Conservation (phyloP, 2,797 vertebrate genomes). For the Enteromius fasciolatus region DNA sequence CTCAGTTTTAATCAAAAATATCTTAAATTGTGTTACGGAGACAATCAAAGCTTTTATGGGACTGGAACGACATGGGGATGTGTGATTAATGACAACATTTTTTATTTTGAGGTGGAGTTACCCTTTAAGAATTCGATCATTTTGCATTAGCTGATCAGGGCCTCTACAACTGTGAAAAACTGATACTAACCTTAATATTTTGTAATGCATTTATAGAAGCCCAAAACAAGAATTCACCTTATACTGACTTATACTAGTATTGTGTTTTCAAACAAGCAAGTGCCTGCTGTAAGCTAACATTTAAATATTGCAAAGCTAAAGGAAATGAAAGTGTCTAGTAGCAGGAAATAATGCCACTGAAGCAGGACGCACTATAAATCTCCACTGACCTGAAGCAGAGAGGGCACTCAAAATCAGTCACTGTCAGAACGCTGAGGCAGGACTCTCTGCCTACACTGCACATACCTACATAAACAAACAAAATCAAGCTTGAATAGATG, state of each 20-base stretch:
- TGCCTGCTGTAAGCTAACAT: not conserved
- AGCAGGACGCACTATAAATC: not conserved
- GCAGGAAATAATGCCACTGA: not conserved
- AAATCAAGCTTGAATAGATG: not conserved
- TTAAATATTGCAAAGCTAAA: not conserved
- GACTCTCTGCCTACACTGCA: slow-evolving; percentile 58
- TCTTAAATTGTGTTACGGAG: too few relatives aligned
- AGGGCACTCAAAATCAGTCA: slow-evolving; percentile 89
- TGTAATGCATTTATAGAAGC: not conserved
- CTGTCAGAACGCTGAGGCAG: slow-evolving; percentile 72
- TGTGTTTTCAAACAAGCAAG: not conserved
- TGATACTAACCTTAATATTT: not conserved
- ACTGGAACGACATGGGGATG: too few relatives aligned
- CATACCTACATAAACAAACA: slow-evolving; percentile 59
- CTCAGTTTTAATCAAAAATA: too few relatives aligned
- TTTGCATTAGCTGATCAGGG: not conserved
- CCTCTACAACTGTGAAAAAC: not conserved
- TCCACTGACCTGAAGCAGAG: slow-evolving; percentile 88
- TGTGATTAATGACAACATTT: too few relatives aligned
- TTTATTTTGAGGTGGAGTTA: too few relatives aligned
- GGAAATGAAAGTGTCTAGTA: not conserved
- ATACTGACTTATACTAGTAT: not conserved
- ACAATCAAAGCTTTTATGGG: too few relatives aligned
- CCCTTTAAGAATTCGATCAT: too few relatives aligned
- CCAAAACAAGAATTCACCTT: not conserved